Conservation (phyloP, 2,888 invertebrate genomes). For the Cetonia aurata region DNA sequence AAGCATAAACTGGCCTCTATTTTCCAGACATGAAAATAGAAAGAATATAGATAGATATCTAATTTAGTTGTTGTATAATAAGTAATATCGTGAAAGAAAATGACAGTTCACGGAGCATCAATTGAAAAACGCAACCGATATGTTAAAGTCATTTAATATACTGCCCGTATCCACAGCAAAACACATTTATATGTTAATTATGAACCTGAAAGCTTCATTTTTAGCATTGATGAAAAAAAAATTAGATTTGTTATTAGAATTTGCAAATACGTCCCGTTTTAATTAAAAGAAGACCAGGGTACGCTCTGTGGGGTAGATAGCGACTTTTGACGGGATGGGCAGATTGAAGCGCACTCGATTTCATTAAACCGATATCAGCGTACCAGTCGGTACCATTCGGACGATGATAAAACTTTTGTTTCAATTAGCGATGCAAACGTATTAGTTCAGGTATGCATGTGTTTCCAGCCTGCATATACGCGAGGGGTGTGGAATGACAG, state of each 20-base stretch:
- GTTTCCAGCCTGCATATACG: background rate
- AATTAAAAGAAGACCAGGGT: background rate
- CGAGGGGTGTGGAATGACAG: constrained; percentile 1
- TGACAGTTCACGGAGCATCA: too few species aligned
- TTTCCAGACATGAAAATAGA: too few species aligned
- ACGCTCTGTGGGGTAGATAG: background rate
- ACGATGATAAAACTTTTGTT: constrained; percentile 27
- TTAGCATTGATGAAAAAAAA: background rate
- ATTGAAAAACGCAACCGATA: too few species aligned
- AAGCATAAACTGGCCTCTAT: too few species aligned
- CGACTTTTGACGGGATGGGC: background rate
- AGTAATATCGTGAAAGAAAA: too few species aligned
- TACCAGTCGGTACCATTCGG: constrained; percentile 1
- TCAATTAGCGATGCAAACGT: constrained; percentile 26
- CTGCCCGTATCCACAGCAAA: too few species aligned
- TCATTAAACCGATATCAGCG: constrained; percentile 20
- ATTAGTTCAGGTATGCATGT: constrained; percentile 2
- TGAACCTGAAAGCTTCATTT: too few species aligned
- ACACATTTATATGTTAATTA: too few species aligned
- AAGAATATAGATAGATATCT: too few species aligned
- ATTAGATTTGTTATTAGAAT: background rate
- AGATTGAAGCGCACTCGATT: constrained; percentile 15
- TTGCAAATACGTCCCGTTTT: constrained; percentile 13
- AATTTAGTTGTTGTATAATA: too few species aligned
- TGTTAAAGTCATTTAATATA: too few species aligned